Evolutionary conservation across 2,797 vertebrate genomes (phyloP), one percentile per base, ranked within the genome.

Genomic region (Pseudomugil gertrudae): DNA sequence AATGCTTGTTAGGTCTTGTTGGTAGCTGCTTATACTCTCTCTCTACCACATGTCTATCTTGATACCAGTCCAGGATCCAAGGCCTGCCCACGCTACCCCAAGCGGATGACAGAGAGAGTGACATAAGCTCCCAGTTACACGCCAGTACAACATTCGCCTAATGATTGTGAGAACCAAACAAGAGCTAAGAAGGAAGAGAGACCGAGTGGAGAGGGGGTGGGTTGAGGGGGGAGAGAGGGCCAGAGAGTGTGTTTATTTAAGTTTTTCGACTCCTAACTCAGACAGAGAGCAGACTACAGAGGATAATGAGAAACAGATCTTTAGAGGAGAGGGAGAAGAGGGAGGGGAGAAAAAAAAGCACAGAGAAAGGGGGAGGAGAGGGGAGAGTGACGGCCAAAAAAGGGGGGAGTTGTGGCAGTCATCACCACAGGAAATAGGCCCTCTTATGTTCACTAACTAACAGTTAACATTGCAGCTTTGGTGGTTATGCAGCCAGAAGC

Each of bases 231-330:
- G 55, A 60, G 73, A 85, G 75, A 80, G 75, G 75, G 80, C 50
- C 64, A 60, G 81, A 76, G 80, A 75, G 85, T 26, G 80, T 92
- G 92, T 94, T 94, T 94, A 92, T 94, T 93, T 90, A 92, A 93
- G 90, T 93, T 93, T 89, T 92, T 93, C 74, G 86, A 93, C 91
- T 93, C 88, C 89, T 84, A 89, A 92, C 91, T 94, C 89, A 92
- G 93, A 94, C 93, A 94, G 90, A 90, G 90, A 90, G 91, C 91
- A 93, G 91, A 93, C 90, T 92, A 78, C 90, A 90, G 90, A 84
- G 87, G 87, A 92, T 95, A 95, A 95, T 94, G 91, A 93, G 92
- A 95, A 94, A 88, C 94, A 94, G 93, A 95, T 92, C 89, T 89
- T 83, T 80, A 78, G 83, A 74, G 58, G 66, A 82, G 83, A 83